A percentile compares a stretch with the other conserved stretches of the same genome.
phyloP scores from a whole-genome alignment of 2,113 vertebrate species.

The Neodon shergylaensis region DNA sequence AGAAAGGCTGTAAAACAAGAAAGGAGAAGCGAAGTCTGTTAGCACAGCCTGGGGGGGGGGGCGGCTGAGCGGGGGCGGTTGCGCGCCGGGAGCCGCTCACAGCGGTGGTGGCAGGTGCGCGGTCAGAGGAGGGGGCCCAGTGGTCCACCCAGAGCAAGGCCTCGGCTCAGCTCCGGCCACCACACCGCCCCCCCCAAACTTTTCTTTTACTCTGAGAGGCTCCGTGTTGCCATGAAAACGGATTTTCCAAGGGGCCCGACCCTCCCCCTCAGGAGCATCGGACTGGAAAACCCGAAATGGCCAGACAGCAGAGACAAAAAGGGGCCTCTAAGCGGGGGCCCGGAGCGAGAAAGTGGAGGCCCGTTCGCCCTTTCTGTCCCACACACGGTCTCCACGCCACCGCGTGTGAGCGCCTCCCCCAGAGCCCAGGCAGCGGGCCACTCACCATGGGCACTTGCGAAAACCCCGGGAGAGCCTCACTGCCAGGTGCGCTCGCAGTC shows the following conservation, averaged over 20 bases:
- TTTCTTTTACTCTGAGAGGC: constrained; percentile 76
- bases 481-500: not conserved
- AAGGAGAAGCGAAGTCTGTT: constrained; percentile 59
- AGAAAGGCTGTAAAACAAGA: constrained; percentile 48
- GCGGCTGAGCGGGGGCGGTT: not conserved
- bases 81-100: constrained; percentile 38
- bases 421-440: not conserved
- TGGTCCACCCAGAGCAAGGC: constrained; percentile 6
- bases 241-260: constrained; percentile 81
- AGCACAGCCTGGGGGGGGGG: constrained; percentile 15
- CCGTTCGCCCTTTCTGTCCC: not conserved
- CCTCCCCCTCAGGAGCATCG: constrained; percentile 79
- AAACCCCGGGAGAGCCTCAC: not conserved
- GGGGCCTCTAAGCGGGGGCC: constrained; percentile 71
- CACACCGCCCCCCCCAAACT: constrained; percentile 59
- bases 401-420: not conserved
- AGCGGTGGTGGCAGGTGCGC: constrained; percentile 71
- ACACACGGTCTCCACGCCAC: not conserved
- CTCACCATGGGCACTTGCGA: not conserved
- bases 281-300: constrained; percentile 82
- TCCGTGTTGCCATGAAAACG: constrained; percentile 82
- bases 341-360: constrained; percentile 22
- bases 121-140: constrained; percentile 50
- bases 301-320: constrained; percentile 80
- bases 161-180: constrained; percentile 63